Base-by-base conservation (phyloP, 2,888 invertebrate species). In the Rhaphigaster nebulosa region DNA sequence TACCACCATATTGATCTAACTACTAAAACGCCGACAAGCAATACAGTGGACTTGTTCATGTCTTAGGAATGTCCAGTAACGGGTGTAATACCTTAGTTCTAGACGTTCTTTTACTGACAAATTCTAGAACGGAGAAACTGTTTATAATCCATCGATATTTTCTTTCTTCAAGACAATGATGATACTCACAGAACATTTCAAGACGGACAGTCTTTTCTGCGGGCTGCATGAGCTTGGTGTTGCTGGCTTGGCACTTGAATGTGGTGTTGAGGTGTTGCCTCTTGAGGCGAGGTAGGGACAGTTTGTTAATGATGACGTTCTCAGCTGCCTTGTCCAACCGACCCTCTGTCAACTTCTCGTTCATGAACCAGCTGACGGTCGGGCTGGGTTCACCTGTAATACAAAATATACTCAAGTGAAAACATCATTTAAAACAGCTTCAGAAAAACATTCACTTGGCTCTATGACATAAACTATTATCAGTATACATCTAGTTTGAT, bases 231-330 rank as follows among this genome's bases (percentile, higher is more conserved):
- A 98, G 95, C 94, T 97, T 97, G 87, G 98, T 98, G 94, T 98
- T 98, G 91, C 96, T 96, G 23, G 98, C 98, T 94, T 97, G 96
- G 93, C 98, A 98, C 94, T 97, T 97, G 94, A 96, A 98, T 56
- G 97, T 97, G 76, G 97, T 97, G 94, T 98, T 97, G 91, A 97
- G 95, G 93, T 97, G 96, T 91, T 95, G 96, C 92, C 98, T 95
- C 92, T 95, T 96, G 90, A 98, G 95, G 92, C 96, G 95, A 34
- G 96, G 95, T 92, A 98, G 95, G 93, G 96, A 96, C 92, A 98
- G 94, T 91, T 96, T 95, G 94, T 97, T 98, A 91, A 97, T 96
- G 84, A 97, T 96, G 90, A 97, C 96, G 93, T 96, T 96, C 54
- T 96, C 96, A 91, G 96, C 96, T 92, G 96, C 96, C 92, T 95